A percentile compares a stretch with the other conserved stretches of the same genome.
These are phyloP conservation scores for Decapterus maruadsi DNA, from an alignment of 2,797 vertebrate species.

Conservation along the genomic window DNA sequence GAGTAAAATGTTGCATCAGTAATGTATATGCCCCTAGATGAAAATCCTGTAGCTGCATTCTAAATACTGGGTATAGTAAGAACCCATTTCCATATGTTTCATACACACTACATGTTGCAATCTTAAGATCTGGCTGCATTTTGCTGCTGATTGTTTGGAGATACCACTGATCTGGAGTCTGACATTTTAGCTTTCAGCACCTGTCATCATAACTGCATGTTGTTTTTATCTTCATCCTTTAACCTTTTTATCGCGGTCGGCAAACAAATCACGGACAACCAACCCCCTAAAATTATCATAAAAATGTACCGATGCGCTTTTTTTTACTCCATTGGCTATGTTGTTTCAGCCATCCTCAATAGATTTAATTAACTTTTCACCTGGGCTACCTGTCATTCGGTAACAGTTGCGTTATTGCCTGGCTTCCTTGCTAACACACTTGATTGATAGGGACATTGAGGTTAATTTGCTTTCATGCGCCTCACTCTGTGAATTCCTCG, in stretches of 20 bases:
- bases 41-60: neutral
- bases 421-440: slow-evolving; percentile 34
- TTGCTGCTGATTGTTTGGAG: neutral
- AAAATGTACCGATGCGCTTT: neutral
- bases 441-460: slow-evolving; percentile 35
- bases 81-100: neutral
- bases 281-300: slow-evolving; percentile 1
- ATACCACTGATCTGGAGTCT: neutral
- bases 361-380: slow-evolving; percentile 49
- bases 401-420: slow-evolving; percentile 27
- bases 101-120: neutral
- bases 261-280: neutral
- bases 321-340: neutral
- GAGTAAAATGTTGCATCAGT: neutral
- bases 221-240: neutral
- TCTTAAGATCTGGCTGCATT: too few species aligned
- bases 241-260: neutral
- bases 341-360: slow-evolving; percentile 32
- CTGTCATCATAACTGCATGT: neutral
- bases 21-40: neutral
- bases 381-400: slow-evolving; percentile 15
- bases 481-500: slow-evolving; percentile 22
- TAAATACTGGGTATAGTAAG: neutral
- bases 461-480: slow-evolving; percentile 62
- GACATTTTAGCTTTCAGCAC: neutral